A percentile compares a stretch with the other conserved stretches of the same genome.
Conservation (phyloP, 2,113 vertebrate species). For the Vidua chalybeata region DNA sequence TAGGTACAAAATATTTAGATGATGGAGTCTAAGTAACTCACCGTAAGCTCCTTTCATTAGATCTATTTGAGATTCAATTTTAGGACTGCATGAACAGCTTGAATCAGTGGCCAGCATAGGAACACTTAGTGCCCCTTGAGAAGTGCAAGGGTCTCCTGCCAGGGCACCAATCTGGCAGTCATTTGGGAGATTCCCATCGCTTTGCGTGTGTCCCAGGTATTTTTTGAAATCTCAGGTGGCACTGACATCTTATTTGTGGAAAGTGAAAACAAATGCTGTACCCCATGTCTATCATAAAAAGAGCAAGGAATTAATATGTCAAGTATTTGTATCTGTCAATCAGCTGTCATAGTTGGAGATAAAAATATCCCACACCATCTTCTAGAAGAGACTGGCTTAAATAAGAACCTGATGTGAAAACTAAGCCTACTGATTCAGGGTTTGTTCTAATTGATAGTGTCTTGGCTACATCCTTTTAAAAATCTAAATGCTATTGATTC, state of each 20-base stretch:
- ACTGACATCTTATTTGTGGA: not conserved
- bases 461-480: conserved; percentile 57
- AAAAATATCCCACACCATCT: not conserved
- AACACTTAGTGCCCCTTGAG: not conserved
- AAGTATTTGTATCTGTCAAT: not conserved
- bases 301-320: not conserved
- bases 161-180: not conserved
- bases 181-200: not conserved
- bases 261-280: not conserved
- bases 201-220: not conserved
- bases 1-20: not conserved
- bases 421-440: not conserved
- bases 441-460: conserved; percentile 48
- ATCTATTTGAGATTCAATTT: not conserved
- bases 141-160: not conserved
- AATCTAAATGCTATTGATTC: conserved; percentile 77
- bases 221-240: not conserved
- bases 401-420: conserved; percentile 47
- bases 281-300: not conserved
- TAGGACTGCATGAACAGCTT: not conserved
- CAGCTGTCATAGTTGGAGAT: not conserved
- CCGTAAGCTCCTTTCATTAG: not conserved
- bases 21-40: not conserved
- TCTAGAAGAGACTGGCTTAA: not conserved
- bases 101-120: not conserved